Base-by-base conservation (phyloP, 1,140 invertebrate species). In the Marisa cornuarietis region DNA sequence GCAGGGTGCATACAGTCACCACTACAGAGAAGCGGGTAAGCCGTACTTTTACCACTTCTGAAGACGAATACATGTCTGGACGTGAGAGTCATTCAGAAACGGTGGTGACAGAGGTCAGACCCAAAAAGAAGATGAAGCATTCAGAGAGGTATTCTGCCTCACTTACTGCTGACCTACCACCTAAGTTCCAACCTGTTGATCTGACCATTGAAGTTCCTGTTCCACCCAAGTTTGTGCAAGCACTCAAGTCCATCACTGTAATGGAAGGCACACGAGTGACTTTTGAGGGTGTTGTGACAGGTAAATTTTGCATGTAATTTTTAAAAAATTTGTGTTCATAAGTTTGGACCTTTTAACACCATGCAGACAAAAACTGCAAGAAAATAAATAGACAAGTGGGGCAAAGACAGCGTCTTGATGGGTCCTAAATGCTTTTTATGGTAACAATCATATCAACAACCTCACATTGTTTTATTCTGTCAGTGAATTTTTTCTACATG, bases 261-360 rank as follows among this genome's bases (percentile, higher is more conserved):
- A 85, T 87, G 83, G 88, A 90, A 81, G 90, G 90, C 65, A 86
- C 88, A 20, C 96, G 95, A 78, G 97, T 97, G 75, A 96, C 98
- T 92, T 98, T 99, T 88, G 97, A 99, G 91, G 97, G 96, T 82
- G 94, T 98, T 75, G 93, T 99, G 26, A 96, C 98, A 81, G 97
- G 89, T 90, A 24, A 63, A 52, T 71, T 65, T 9, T 54, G 69
- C 52, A 62, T 58, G 31, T 42, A 42, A 42, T 42, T 42, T 4
- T 4, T 4, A 42, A 42, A 42, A 42, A 0, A n/a, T n/a, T n/a
- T n/a, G n/a, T n/a, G n/a, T 42, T 42, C 6, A 42, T 42, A 42
- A 42, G 31, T 42, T 42, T 42, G 31, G 31, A 42, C 31, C 31
- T 42, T n/a, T 42, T 42, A 42, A 42, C 31, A 6, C 3, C 31